These are phyloP conservation scores for Zaprionus camerounensis DNA, from an alignment of 1,140 invertebrate genomes.

Conservation along the genomic window DNA sequence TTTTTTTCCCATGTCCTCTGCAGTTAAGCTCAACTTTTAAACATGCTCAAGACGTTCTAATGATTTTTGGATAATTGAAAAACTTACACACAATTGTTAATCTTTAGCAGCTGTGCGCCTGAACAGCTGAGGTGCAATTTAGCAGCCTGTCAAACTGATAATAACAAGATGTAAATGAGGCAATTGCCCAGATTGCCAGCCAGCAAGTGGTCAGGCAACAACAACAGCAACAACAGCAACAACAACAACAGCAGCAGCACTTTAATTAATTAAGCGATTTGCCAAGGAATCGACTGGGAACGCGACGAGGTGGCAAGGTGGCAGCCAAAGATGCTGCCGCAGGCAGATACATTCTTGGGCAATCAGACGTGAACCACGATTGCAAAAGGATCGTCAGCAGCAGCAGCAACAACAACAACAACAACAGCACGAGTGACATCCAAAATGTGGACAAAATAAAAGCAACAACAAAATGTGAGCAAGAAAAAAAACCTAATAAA, in stretches of 20 bases:
- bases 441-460: slow-evolving; percentile 11
- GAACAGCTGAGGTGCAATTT: slow-evolving; percentile 24
- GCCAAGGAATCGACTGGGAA: slow-evolving; percentile 36
- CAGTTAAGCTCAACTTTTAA: neutral
- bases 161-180: slow-evolving; percentile 47
- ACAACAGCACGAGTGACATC: slow-evolving; percentile 30
- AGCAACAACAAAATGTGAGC: neutral
- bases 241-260: neutral
- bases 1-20: neutral
- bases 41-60: slow-evolving; percentile 10
- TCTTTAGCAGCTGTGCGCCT: slow-evolving; percentile 2
- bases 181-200: slow-evolving; percentile 28
- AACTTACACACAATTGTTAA: neutral
- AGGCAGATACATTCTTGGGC: slow-evolving; percentile 46
- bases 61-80: neutral
- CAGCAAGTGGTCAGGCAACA: slow-evolving; percentile 26
- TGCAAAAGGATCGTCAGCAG: slow-evolving; percentile 62
- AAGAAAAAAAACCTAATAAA: slow-evolving; percentile 16
- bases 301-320: neutral
- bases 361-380: slow-evolving; percentile 52
- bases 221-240: neutral
- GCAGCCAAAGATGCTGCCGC: slow-evolving; percentile 5
- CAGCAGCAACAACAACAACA: slow-evolving; percentile 6
- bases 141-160: slow-evolving; percentile 37
- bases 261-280: slow-evolving; percentile 54